phyloP scores from a whole-genome alignment of 2,888 invertebrate genomes.

The Heliconius charithonia region DNA sequence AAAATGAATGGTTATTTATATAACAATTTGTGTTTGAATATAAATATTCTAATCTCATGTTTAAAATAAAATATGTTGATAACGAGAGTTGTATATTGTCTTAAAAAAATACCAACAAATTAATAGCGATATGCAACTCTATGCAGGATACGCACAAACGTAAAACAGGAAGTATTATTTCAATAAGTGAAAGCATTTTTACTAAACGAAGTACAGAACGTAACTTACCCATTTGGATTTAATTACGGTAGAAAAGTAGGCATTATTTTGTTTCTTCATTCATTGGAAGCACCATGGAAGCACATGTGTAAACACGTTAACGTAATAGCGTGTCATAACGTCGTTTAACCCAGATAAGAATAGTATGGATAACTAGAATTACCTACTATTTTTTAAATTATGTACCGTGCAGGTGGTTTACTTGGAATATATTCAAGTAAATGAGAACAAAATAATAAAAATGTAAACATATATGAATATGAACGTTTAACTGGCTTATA shows the following conservation, averaged over 20 bases:
- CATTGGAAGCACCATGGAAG: conserved; percentile 35
- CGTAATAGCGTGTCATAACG: conserved; percentile 45
- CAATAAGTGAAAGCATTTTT: conserved; percentile 50
- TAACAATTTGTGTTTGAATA: too few relatives aligned
- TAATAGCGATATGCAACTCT: background rate
- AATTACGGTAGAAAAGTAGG: conserved; percentile 17
- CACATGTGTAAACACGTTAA: conserved; percentile 36
- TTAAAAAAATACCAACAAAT: background rate
- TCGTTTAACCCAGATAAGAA: conserved; percentile 42
- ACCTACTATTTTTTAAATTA: background rate
- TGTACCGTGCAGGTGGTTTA: background rate
- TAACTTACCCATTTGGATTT: conserved; percentile 48
- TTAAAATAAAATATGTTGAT: background rate
- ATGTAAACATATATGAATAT: background rate
- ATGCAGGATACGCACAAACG: conserved; percentile 13
- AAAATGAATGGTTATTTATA: too few relatives aligned
- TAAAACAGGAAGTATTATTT: conserved; percentile 17
- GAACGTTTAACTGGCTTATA: background rate
- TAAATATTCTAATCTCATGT: too few relatives aligned
- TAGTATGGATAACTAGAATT: background rate
- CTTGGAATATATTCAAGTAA: background rate
- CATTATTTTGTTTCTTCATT: conserved; percentile 36
- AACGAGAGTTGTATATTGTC: background rate
- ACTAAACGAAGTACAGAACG: conserved; percentile 51
- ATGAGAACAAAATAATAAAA: background rate